phyloP scores from a whole-genome alignment of 2,797 vertebrate genomes.

The Hyperoplus immaculatus region DNA sequence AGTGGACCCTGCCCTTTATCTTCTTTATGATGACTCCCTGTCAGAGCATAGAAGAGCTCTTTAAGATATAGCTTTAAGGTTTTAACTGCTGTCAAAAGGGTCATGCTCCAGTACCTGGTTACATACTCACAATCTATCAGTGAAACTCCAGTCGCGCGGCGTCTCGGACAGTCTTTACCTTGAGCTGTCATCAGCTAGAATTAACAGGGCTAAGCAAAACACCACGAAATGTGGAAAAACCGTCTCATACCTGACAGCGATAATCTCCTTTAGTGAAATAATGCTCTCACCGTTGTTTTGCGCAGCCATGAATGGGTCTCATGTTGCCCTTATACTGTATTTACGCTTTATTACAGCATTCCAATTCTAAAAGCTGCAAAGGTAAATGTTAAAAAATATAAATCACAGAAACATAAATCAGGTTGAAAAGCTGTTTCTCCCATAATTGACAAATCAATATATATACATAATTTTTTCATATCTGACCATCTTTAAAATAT shows the following conservation, averaged over 20 bases:
- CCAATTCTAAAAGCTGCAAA: background rate
- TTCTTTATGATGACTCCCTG: slow-evolving; percentile 41
- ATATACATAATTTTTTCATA: slow-evolving; percentile 4
- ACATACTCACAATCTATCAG: slow-evolving; percentile 43
- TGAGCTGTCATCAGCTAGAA: slow-evolving; percentile 57
- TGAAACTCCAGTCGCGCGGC: slow-evolving; percentile 38
- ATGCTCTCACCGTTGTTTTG: slow-evolving; percentile 3
- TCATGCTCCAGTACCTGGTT: slow-evolving; percentile 26
- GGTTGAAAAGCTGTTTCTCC: slow-evolving; percentile 11
- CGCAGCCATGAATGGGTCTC: slow-evolving; percentile 7
- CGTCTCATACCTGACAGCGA: slow-evolving; percentile 36
- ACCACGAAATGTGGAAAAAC: slow-evolving; percentile 52
- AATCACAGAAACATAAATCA: slow-evolving; percentile 21
- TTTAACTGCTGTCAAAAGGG: slow-evolving; percentile 44
- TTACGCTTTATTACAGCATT: background rate
- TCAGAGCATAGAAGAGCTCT: slow-evolving; percentile 33
- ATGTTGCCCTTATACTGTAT: slow-evolving; percentile 2
- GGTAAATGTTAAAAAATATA: background rate
- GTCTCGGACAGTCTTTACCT: slow-evolving; percentile 36
- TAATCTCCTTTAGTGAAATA: slow-evolving; percentile 26
- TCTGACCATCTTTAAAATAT: slow-evolving; percentile 14
- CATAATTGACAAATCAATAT: slow-evolving; percentile 20
- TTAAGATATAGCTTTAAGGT: slow-evolving; percentile 37
- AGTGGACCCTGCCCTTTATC: slow-evolving; percentile 24
- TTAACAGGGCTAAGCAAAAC: slow-evolving; percentile 47